Evolutionary conservation across 2,888 invertebrate genomes (phyloP), one percentile per base, ranked within the genome.

Genomic region (Tetragnatha montana): DNA sequence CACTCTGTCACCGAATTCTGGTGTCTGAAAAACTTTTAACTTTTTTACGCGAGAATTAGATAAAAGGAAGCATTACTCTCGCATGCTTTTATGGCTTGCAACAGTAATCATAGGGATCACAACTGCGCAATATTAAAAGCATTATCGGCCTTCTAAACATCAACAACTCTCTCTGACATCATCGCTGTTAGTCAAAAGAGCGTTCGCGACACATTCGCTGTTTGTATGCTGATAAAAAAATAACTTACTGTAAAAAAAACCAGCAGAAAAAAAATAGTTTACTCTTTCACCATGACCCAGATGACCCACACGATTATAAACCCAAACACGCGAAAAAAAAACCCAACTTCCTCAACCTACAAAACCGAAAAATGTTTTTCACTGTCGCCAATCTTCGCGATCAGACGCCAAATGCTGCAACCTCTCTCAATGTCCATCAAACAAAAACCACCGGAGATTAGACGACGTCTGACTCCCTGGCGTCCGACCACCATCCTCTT

Each of bases 391-490:
- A 76, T 19, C 4, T 35, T 7, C n/a, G n/a, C 8, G 49, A 47
- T 22, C 0, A 4, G 71, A 35, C 74, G 35, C 74, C 21, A 21
- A 74, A 60, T 60, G 0, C 8, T 12, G 8, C n/a, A 17, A 6
- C 76, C 76, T 8, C 76, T 50, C 47, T 19, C 76, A n/a, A n/a
- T 10, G 0, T 19, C 76, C 76, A n/a, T 22, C 19, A 71, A 17
- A 71, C 71, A 3, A 19, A 60, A 71, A 71, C 71, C 71, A 71
- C 19, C 21, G 19, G 21, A 21, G 19, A 21, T 71, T 71, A 71
- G 19, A 50, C n/a, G 50, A 50, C 51, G n/a, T 50, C 79, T 78
- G 85, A 79, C 79, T 71, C 74, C 21, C 50, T 86, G 80, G 80
- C 86, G 80, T 74, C 74, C 69, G 73, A 73, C 68, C 73, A 21